A percentile compares a stretch with the other conserved stretches of the same genome.
Evolutionary conservation across 1,140 invertebrate species (phyloP).

Genomic region (Geopemphigus sp.): DNA sequence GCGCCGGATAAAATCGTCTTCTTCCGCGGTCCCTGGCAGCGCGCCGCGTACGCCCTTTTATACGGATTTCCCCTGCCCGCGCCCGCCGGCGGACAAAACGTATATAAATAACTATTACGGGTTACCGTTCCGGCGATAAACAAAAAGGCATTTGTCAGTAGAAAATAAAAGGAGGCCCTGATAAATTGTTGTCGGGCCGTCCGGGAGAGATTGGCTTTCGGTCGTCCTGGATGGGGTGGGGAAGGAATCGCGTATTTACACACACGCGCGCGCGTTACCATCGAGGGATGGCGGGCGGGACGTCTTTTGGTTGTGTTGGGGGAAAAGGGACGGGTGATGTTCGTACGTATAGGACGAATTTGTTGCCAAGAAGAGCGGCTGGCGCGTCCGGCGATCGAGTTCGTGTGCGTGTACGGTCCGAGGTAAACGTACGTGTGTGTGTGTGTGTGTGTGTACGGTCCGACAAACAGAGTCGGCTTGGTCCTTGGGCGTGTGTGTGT

Average conservation of each 20-base stretch:
- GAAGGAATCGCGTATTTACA: neutral
- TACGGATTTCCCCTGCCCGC: neutral
- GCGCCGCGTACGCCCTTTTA: neutral
- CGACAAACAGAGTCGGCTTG: too few relatives aligned
- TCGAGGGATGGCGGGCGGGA: neutral
- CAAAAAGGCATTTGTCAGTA: constrained; percentile 47
- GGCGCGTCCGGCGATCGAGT: constrained; percentile 22
- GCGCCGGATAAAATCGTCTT: constrained; percentile 28
- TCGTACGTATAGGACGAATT: neutral
- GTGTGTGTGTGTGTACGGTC: too few relatives aligned
- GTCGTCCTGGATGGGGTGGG: neutral
- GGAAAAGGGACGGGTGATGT: neutral
- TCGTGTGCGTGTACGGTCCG: neutral
- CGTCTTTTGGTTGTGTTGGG: neutral
- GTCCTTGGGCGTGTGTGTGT: too few relatives aligned
- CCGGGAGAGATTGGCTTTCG: constrained; percentile 39
- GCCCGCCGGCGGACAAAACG: neutral
- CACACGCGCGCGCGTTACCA: neutral
- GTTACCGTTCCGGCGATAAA: constrained; percentile 45
- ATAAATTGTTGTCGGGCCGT: constrained; percentile 38
- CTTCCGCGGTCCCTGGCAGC: neutral
- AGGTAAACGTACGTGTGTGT: neutral
- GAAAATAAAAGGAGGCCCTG: constrained; percentile 9
- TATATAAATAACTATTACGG: constrained; percentile 41
- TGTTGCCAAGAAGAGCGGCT: constrained; percentile 44